Percentiles rank a stretch among this genome's conserved stretches.
Evolutionary conservation across 2,888 invertebrate genomes (phyloP).

Genomic region (Mechanitis mazaeus): DNA sequence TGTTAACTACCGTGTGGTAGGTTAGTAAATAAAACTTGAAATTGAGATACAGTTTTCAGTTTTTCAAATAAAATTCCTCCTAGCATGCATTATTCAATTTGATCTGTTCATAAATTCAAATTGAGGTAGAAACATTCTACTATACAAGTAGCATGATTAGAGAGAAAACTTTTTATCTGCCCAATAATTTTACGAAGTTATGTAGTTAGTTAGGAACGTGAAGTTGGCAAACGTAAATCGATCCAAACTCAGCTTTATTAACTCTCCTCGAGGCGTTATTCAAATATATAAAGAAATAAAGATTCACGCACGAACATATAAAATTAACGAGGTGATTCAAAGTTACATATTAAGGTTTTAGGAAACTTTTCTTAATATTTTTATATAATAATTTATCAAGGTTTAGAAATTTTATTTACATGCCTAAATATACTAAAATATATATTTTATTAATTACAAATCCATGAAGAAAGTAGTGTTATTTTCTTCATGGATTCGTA

Average conservation of each 20-base stretch:
- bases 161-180: conserved; percentile 2
- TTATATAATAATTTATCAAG: no score
- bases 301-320: conserved; percentile 15
- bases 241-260: neutral
- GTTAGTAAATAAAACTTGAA: no score
- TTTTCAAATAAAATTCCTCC: neutral
- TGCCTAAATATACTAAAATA: no score
- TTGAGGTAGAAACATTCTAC: neutral
- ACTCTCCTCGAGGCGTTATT: conserved; percentile 3
- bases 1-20: no score
- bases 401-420: no score
- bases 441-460: no score
- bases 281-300: conserved; percentile 12
- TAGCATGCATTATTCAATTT: neutral
- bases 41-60: no score
- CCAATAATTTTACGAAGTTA: conserved; percentile 2
- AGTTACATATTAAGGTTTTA: neutral
- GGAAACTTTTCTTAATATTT: no score
- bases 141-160: conserved; percentile 1
- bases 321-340: conserved; percentile 16
- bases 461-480: no score
- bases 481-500: no score
- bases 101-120: neutral
- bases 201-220: neutral
- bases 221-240: conserved; percentile 5